Percentiles rank a stretch among this genome's conserved stretches.
phyloP scores from a whole-genome alignment of 2,888 invertebrate genomes.

The Eurois occulta region DNA sequence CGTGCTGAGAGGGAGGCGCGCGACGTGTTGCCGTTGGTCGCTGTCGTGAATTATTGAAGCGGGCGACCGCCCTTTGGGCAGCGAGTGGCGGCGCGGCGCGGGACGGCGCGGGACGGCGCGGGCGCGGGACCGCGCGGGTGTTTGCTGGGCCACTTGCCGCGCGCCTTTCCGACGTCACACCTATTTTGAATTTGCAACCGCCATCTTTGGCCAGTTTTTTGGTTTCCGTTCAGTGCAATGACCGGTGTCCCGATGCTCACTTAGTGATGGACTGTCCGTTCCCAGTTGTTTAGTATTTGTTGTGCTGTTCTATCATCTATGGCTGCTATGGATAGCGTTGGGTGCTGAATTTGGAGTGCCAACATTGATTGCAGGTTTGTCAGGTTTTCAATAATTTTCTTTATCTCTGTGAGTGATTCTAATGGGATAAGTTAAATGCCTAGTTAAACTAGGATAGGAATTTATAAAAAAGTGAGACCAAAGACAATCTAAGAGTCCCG shows the following conservation, averaged over 20 bases:
- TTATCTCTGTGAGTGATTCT: neutral
- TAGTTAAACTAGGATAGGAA: neutral
- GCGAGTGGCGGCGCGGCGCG: conserved; percentile 75
- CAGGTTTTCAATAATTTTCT: conserved; percentile 11
- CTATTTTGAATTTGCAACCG: conserved; percentile 78
- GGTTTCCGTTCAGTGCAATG: conserved; percentile 75
- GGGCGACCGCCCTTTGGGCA: conserved; percentile 86
- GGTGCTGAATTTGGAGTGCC: conserved; percentile 45
- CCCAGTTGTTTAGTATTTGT: conserved; percentile 47
- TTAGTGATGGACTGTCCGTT: conserved; percentile 71
- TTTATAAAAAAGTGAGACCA: neutral
- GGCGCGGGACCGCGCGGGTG: conserved; percentile 58
- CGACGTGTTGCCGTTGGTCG: conserved; percentile 79
- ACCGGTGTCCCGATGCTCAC: conserved; percentile 75
- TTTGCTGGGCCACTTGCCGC: conserved; percentile 76
- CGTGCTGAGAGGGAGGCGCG: conserved; percentile 77
- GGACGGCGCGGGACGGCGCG: conserved; percentile 41
- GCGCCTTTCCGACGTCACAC: conserved; percentile 86
- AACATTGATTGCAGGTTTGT: conserved; percentile 48
- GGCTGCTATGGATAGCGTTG: conserved; percentile 45
- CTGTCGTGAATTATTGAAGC: conserved; percentile 85
- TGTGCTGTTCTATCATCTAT: conserved; percentile 15
- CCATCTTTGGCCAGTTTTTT: conserved; percentile 76
- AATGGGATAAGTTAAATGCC: neutral
- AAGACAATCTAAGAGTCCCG: no score